Percentiles rank a stretch among this genome's conserved stretches.
These are phyloP conservation scores for Nomada lathburiana DNA, from an alignment of 2,888 invertebrate species.

Conservation along the genomic window DNA sequence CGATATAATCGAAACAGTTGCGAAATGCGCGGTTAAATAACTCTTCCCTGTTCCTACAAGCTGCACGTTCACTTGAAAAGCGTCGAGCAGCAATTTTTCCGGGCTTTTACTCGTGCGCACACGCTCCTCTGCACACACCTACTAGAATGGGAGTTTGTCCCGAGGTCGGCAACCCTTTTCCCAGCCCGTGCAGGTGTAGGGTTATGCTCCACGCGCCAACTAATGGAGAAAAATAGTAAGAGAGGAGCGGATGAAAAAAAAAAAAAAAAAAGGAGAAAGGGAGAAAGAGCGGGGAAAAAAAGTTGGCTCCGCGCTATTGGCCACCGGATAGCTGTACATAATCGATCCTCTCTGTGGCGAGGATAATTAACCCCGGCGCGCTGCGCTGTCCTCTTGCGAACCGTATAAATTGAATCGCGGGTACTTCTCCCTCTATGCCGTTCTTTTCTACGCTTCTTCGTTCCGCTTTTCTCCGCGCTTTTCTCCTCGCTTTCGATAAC, in stretches of 20 bases:
- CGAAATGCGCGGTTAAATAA: constrained; percentile 54
- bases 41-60: constrained; percentile 58
- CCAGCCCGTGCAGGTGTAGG: constrained; percentile 54
- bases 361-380: constrained; percentile 63
- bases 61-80: constrained; percentile 60
- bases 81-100: constrained; percentile 60
- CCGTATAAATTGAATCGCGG: constrained; percentile 66
- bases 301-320: constrained; percentile 59
- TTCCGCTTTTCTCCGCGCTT: neutral
- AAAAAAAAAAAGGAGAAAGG: neutral
- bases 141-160: constrained; percentile 57
- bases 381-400: constrained; percentile 41
- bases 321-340: constrained; percentile 61
- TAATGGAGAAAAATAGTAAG: constrained; percentile 64
- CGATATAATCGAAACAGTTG: neutral
- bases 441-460: neutral
- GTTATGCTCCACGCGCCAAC: constrained; percentile 61
- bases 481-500: constrained; percentile 43
- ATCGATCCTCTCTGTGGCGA: constrained; percentile 65
- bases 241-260: constrained; percentile 10
- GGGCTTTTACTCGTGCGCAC: constrained; percentile 60
- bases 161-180: constrained; percentile 73
- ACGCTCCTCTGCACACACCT: constrained; percentile 48
- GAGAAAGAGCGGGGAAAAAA: constrained; percentile 23
- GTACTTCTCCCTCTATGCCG: constrained; percentile 33